Base-by-base conservation (phyloP, 2,888 invertebrate genomes). In the Orthosia incerta region DNA sequence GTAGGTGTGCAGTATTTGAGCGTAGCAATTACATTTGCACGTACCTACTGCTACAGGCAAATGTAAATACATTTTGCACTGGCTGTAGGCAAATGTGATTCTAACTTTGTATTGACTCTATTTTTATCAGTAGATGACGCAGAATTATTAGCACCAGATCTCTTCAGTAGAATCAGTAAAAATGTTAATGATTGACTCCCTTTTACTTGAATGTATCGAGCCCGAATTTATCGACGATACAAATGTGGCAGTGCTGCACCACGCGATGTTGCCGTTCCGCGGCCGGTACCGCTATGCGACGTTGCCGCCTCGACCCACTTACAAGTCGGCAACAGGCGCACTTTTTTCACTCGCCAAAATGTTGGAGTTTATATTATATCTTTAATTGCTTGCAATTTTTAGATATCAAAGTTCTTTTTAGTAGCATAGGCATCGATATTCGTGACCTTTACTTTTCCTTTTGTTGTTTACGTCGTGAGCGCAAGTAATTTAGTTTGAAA, bases 221-320 rank as follows among this genome's bases (percentile, higher is more conserved):
- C 67, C 82, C 80, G 59, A 79, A 83, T 73, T 80, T 74, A 70
- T 76, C 57, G 70, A 61, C 71, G 68, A 73, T 71, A 71, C 79
- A 79, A 39, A 39, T 78, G 76, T 76, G 81, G 82, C 74, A 73
- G 63, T 71, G 71, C 75, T 79, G 82, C 77, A 76, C 70, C 74
- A 53, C 67, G 90, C 89, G 89, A 72, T 80, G 93, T 92, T 93
- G 93, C 90, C 92, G 83, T 81, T 84, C 87, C 86, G 86, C 80
- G 55, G 56, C 78, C 80, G 63, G 85, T 91, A 92, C 93, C 92
- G 93, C 93, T 93, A 93, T 91, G 94, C 94, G 92, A 89, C 92
- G 94, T 93, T 94, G 94, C 94, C 93, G 88, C 88, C 88, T 85
- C 92, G 91, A 91, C 92, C 92, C 92, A 94, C 91, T 91, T 93